These are phyloP conservation scores for Paratilapia polleni DNA, from an alignment of 2,113 vertebrate species.

Conservation along the genomic window DNA sequence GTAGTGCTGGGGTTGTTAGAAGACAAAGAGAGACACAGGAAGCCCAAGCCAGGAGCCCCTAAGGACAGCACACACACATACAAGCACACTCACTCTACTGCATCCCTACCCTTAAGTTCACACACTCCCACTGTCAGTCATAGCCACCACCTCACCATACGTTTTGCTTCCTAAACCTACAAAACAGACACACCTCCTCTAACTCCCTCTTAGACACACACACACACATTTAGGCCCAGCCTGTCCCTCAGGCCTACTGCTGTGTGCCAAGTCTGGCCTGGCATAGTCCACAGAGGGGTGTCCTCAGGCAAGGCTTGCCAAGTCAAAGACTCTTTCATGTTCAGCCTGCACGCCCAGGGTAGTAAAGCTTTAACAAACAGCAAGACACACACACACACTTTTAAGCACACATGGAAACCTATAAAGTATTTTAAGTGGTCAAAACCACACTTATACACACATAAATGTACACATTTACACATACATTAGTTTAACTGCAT, in stretches of 20 bases:
- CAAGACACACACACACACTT: constrained; percentile 14
- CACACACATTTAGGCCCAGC: constrained; percentile 78
- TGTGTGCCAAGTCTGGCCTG: constrained; percentile 87
- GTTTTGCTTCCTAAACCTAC: constrained; percentile 51
- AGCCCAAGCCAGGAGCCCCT: constrained; percentile 65
- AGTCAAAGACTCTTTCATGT: constrained; percentile 86
- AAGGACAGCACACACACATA: constrained; percentile 55
- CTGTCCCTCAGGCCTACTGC: constrained; percentile 81
- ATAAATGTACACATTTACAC: constrained; percentile 28
- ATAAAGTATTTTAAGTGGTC: constrained; percentile 65
- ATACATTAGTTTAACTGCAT: constrained; percentile 39
- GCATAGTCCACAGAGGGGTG: constrained; percentile 89
- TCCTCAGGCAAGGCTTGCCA: constrained; percentile 85
- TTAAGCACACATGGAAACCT: constrained; percentile 32
- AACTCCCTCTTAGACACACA: constrained; percentile 25
- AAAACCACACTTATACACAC: constrained; percentile 51
- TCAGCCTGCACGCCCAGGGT: constrained; percentile 72
- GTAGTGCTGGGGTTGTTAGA: constrained; percentile 66
- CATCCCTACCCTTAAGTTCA: constrained; percentile 58
- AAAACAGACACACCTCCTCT: constrained; percentile 61
- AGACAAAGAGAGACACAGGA: constrained; percentile 79
- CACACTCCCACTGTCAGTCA: constrained; percentile 54
- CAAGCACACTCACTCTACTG: constrained; percentile 22
- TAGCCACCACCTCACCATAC: constrained; percentile 41
- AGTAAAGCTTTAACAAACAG: constrained; percentile 76